Base-by-base conservation (phyloP, 2,888 invertebrate species). In the Hydriomena furcata region DNA sequence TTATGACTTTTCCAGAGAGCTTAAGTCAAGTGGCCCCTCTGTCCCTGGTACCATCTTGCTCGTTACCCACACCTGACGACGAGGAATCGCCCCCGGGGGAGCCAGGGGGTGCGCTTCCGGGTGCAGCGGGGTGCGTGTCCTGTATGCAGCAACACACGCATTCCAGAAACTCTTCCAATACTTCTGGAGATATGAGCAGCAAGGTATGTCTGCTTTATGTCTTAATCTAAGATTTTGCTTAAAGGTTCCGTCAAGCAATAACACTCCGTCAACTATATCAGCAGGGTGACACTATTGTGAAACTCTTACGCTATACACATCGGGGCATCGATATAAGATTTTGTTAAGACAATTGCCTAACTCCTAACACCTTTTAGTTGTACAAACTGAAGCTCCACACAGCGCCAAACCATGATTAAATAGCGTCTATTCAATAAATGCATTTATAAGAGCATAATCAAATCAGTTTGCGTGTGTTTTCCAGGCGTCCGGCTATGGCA, bases 401-500 rank as follows among this genome's bases (percentile, higher is more conserved):
- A n/a, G n/a, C n/a, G n/a, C n/a, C n/a, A n/a, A n/a, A n/a, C n/a
- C n/a, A n/a, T n/a, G n/a, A n/a, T n/a, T n/a, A n/a, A n/a, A n/a
- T n/a, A n/a, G n/a, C n/a, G n/a, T n/a, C n/a, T n/a, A n/a, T n/a
- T n/a, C n/a, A n/a, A n/a, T n/a, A n/a, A n/a, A n/a, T n/a, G n/a
- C n/a, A n/a, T n/a, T n/a, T n/a, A n/a, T n/a, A n/a, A n/a, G n/a
- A n/a, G n/a, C n/a, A 17, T 17, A 17, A 17, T 3, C 17, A 17
- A 17, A 17, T 17, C 17, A 3, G 17, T 17, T 17, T 27, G 7
- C 35, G 6, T 52, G 11, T 43, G 23, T 45, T 40, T 93, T 93
- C 60, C 95, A 96, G 91, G 97, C 96, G 71, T 97, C 97, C 43
- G 97, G 97, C 54, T 98, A 97, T 86, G 96, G 97, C 85, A 97